These are phyloP conservation scores for Leucophenga maculata DNA, from an alignment of 2,888 invertebrate genomes.

Conservation along the genomic window DNA sequence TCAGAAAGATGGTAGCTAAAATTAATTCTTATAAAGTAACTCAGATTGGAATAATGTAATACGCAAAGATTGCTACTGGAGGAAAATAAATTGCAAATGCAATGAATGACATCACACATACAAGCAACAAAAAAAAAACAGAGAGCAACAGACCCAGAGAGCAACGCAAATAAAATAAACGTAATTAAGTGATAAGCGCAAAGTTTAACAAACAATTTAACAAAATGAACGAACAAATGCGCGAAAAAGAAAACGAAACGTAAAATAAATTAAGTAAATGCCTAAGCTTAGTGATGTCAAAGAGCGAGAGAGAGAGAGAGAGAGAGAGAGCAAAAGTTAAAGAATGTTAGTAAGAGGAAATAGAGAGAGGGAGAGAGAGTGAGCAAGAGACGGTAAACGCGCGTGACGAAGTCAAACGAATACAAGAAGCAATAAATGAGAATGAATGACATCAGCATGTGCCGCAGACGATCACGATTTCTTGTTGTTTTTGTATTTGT, in stretches of 20 bases:
- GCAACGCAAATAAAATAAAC: not conserved
- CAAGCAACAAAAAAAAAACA: not conserved
- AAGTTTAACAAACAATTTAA: constrained; percentile 28
- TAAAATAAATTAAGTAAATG: not conserved
- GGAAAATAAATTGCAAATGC: not conserved
- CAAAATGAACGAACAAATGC: not conserved
- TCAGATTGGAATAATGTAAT: no score
- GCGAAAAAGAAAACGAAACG: not conserved
- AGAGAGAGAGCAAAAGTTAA: not conserved
- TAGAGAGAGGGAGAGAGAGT: not conserved
- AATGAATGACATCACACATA: constrained; percentile 17
- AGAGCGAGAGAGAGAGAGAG: not conserved
- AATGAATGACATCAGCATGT: constrained; percentile 61
- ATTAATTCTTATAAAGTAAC: no score
- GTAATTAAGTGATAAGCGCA: constrained; percentile 18
- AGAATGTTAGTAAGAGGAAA: constrained; percentile 5
- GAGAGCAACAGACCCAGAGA: not conserved
- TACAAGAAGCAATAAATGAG: not conserved
- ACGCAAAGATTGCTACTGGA: constrained; percentile 46
- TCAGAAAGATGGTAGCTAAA: no score
- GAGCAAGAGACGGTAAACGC: no score
- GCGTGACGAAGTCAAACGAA: constrained; percentile 26
- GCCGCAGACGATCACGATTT: constrained; percentile 41
- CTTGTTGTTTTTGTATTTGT: constrained; percentile 47
- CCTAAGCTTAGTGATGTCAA: not conserved